Evolutionary conservation across 2,797 vertebrate species (phyloP), one percentile per base, ranked within the genome.

Genomic region (Rachycentron canadum): DNA sequence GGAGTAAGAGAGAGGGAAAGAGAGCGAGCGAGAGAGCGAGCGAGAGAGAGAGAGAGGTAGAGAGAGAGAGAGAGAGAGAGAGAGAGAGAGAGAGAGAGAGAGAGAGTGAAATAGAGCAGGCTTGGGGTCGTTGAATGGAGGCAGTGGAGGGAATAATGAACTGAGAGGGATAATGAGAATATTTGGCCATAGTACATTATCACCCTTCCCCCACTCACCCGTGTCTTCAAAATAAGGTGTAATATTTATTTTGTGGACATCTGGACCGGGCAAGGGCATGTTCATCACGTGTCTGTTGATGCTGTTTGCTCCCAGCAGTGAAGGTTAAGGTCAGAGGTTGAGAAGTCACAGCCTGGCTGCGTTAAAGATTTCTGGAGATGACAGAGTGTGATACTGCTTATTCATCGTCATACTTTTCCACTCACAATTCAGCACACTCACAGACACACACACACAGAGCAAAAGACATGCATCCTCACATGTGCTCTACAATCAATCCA

Each of bases 101-200:
- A n/a, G 47, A 60, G 55, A 25, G 38, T 41, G 34, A 17, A 52
- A 64, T 67, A 65, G 56, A 60, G 76, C 25, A 62, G 75, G 56
- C 74, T 79, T n/a, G 52, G 76, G 90, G 86, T 92, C 73, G 82
- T 36, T 66, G 64, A 86, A 87, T 61, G 68, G 83, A 89, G 68
- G 81, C 85, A 91, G 83, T 75, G 86, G 76, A 90, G 86, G 80
- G 85, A 86, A 90, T 92, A 92, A 92, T 92, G 81, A 92, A 92
- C 78, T 83, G 69, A 73, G 84, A 75, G 71, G 73, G 76, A 91
- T 93, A 91, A 93, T 93, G 88, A 93, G 89, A 83, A 85, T 73
- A 81, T 91, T 82, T 90, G 91, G 91, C 90, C 89, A 81, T 66
- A 40, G 73, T 63, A 25, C 6, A 16, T 84, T 76, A 81, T 84